Percentiles rank a stretch among this genome's conserved stretches.
Conservation (phyloP, 30 jellyfish, hydroid and myxozoan species). For the Mastigias papua region DNA sequence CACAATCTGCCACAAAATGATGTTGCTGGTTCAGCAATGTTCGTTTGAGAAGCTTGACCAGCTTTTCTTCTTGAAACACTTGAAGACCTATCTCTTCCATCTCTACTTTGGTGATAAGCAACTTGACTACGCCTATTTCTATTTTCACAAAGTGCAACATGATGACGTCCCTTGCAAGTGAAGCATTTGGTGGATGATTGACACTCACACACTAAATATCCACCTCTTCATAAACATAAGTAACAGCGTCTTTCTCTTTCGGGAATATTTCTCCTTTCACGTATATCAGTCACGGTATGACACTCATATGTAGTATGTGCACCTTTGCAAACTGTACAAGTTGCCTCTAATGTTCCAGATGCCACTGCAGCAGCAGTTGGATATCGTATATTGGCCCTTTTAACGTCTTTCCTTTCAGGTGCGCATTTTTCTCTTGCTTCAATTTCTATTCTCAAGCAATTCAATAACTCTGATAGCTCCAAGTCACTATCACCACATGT, state of each 20-base stretch:
- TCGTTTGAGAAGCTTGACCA: neutral
- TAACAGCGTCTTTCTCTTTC: conserved; percentile 28
- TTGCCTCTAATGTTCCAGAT: too few relatives aligned
- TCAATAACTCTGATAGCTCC: too few relatives aligned
- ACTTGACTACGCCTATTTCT: conserved; percentile 10
- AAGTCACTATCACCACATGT: too few relatives aligned
- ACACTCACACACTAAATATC: conserved; percentile 38
- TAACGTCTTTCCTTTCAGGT: too few relatives aligned
- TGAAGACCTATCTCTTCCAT: neutral
- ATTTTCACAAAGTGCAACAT: conserved; percentile 46
- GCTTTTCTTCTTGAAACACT: neutral
- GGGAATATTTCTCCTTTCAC: conserved; percentile 26
- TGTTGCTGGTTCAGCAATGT: conserved; percentile 8
- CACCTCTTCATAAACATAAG: conserved; percentile 33
- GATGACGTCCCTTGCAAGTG: conserved; percentile 53
- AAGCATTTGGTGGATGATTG: conserved; percentile 39
- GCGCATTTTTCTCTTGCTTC: too few relatives aligned
- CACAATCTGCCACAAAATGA: conserved; percentile 29
- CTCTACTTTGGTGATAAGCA: neutral
- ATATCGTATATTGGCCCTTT: too few relatives aligned
- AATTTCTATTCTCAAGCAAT: too few relatives aligned
- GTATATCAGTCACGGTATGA: too few relatives aligned
- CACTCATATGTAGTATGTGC: too few relatives aligned
- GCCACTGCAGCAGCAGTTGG: too few relatives aligned
- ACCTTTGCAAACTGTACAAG: too few relatives aligned